A percentile compares a stretch with the other conserved stretches of the same genome.
phyloP scores from a whole-genome alignment of 2,797 vertebrate genomes.

The Muscicapa comitata region DNA sequence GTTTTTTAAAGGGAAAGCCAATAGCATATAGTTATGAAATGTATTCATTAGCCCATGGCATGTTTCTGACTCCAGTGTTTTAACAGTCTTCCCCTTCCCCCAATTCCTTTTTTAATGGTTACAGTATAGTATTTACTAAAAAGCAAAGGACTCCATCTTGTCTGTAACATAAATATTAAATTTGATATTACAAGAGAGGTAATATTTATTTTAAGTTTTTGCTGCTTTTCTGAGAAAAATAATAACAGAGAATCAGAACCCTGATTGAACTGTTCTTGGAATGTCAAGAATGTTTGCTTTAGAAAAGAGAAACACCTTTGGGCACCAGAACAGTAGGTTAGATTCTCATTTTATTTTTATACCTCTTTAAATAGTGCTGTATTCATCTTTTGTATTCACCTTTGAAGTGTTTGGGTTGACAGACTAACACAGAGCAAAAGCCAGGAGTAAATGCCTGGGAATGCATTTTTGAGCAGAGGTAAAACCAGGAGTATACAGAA shows the following conservation, averaged over 20 bases:
- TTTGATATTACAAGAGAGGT: neutral
- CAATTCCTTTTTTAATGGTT: neutral
- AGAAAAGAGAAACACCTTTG: neutral
- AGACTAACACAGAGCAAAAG: neutral
- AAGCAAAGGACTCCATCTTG: neutral
- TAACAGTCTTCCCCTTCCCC: neutral
- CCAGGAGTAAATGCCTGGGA: neutral
- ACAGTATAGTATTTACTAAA: neutral
- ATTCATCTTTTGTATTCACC: neutral
- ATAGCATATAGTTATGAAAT: conserved; percentile 58
- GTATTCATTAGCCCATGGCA: neutral
- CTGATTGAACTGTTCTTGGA: neutral
- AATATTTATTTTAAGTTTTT: neutral
- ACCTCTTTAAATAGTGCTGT: neutral
- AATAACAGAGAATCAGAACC: neutral
- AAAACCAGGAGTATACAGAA: neutral
- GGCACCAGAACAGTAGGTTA: neutral
- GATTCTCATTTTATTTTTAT: neutral
- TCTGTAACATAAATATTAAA: neutral
- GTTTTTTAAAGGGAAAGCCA: conserved; percentile 64
- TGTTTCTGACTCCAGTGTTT: conserved; percentile 12
- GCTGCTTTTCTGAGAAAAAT: neutral
- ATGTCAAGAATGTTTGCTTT: neutral
- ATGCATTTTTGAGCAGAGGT: neutral
- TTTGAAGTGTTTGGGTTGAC: neutral